Evolutionary conservation across 2,888 invertebrate genomes (phyloP).

Genomic region (Fragum sueziense): DNA sequence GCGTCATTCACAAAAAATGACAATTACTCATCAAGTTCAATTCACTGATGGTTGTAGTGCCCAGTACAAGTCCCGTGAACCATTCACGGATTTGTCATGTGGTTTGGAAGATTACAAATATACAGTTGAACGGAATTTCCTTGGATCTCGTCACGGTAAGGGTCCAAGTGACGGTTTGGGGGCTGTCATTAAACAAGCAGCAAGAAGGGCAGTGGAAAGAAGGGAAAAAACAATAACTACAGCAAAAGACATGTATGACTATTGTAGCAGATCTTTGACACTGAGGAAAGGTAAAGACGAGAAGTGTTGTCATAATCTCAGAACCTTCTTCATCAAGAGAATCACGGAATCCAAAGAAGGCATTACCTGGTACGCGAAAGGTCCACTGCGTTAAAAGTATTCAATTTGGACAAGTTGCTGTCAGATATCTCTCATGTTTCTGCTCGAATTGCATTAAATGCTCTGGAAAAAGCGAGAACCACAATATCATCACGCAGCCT

Average conservation of each 20-base stretch:
- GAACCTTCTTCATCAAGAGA: constrained; percentile 13
- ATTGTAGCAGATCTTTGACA: background rate
- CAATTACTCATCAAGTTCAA: constrained; percentile 11
- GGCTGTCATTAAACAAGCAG: constrained; percentile 22
- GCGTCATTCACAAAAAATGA: background rate
- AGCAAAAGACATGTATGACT: constrained; percentile 16
- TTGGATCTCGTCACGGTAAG: constrained; percentile 40
- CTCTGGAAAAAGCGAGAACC: too few relatives aligned
- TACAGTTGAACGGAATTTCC: constrained; percentile 4
- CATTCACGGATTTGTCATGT: background rate
- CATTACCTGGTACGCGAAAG: background rate
- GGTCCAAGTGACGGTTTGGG: constrained; percentile 22
- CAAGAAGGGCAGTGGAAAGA: constrained; percentile 9
- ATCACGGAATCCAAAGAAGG: background rate
- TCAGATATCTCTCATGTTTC: background rate
- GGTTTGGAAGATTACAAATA: background rate
- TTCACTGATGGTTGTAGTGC: constrained; percentile 27
- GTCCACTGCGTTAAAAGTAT: background rate
- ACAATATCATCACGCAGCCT: too few relatives aligned
- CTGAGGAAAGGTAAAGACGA: constrained; percentile 14
- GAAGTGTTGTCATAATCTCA: constrained; percentile 13
- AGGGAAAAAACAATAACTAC: background rate
- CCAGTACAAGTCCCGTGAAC: constrained; percentile 26
- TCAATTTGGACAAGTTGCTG: background rate
- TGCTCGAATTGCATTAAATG: background rate